Evolutionary conservation across 2,797 vertebrate genomes (phyloP).

Genomic region (Labroides dimidiatus): DNA sequence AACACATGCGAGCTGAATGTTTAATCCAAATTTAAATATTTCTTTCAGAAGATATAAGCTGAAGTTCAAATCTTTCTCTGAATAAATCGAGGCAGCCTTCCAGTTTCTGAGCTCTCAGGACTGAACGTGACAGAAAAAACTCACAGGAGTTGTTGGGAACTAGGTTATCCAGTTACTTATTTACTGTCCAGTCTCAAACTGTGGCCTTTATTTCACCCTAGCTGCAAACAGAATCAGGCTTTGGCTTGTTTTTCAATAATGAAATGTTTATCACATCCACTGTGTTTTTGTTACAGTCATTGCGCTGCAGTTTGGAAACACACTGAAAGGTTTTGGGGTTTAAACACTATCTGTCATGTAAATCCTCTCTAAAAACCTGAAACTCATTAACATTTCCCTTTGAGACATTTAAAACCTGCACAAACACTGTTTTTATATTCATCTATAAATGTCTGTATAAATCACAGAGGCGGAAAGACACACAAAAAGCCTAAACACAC

Average conservation of each 20-base stretch:
- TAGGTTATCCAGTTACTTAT: too few species aligned
- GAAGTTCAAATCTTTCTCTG: too few species aligned
- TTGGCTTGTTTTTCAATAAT: background rate
- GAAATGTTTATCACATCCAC: background rate
- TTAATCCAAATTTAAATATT: too few species aligned
- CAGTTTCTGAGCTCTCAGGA: too few species aligned
- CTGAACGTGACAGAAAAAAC: too few species aligned
- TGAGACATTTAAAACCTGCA: background rate
- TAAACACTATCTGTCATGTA: background rate
- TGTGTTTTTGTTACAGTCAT: background rate
- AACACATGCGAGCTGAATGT: too few species aligned
- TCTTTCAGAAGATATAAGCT: too few species aligned
- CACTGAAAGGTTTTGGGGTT: background rate
- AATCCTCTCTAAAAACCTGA: background rate
- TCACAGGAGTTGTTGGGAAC: too few species aligned
- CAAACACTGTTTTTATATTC: background rate
- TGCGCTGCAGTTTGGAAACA: background rate
- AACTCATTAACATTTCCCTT: background rate
- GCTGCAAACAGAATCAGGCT: too few species aligned
- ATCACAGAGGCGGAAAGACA: background rate
- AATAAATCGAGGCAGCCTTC: too few species aligned
- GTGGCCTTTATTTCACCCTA: too few species aligned
- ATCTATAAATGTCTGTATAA: constrained; percentile 5
- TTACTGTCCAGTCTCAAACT: too few species aligned
- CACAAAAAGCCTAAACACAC: background rate